These are phyloP conservation scores for Ormyrus thymus DNA, from an alignment of 2,888 invertebrate genomes.

Conservation along the genomic window DNA sequence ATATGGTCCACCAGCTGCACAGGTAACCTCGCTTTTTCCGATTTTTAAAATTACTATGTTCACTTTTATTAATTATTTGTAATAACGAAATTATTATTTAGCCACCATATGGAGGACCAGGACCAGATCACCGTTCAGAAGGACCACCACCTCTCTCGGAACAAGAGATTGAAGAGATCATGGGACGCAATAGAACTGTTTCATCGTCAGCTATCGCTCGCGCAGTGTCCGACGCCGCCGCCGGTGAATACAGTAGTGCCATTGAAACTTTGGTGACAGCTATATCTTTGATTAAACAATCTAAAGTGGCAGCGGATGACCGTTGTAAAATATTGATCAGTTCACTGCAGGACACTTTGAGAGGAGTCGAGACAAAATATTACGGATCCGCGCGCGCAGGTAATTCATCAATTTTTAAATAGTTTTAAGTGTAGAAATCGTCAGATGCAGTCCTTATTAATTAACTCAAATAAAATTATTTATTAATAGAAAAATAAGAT, in stretches of 20 bases:
- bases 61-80: constrained; percentile 6
- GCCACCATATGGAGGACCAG: constrained; percentile 80
- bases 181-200: constrained; percentile 97
- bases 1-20: constrained; percentile 77
- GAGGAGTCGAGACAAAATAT: constrained; percentile 98
- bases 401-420: constrained; percentile 63
- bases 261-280: constrained; percentile 99
- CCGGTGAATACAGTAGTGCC: constrained; percentile 98
- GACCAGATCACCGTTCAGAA: constrained; percentile 75
- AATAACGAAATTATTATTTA: constrained; percentile 54
- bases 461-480: too few species aligned
- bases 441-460: constrained; percentile 4
- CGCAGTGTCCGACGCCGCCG: constrained; percentile 97
- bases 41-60: not conserved
- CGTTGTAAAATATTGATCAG: constrained; percentile 98
- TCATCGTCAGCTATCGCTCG: constrained; percentile 97
- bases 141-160: constrained; percentile 86
- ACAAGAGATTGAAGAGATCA: constrained; percentile 98
- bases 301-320: constrained; percentile 96
- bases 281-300: constrained; percentile 98
- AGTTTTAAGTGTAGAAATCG: constrained; percentile 17
- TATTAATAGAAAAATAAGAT: too few species aligned
- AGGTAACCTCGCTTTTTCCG: constrained; percentile 60
- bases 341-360: constrained; percentile 96
- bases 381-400: constrained; percentile 87